phyloP scores from a whole-genome alignment of 2,888 invertebrate genomes.

The Cryptosula pallasiana region DNA sequence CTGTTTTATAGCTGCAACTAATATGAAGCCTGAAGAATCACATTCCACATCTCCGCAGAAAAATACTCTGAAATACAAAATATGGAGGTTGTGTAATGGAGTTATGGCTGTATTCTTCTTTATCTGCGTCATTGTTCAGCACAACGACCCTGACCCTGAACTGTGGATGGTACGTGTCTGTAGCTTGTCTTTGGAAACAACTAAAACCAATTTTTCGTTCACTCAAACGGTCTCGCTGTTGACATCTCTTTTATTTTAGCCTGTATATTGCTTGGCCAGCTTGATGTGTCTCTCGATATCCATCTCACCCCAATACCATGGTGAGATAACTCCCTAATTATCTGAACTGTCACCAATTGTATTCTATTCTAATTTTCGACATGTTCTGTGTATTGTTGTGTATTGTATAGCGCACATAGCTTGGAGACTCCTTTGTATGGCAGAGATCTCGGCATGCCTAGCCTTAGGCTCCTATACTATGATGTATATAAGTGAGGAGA shows the following conservation, averaged over 20 bases:
- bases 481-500: conserved; percentile 14
- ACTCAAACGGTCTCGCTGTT: no score
- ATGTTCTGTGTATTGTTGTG: no score
- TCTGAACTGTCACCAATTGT: no score
- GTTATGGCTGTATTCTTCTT: conserved; percentile 3
- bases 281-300: neutral
- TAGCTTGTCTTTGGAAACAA: no score
- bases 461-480: conserved; percentile 1
- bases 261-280: neutral
- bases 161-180: conserved; percentile 18
- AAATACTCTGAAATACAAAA: neutral
- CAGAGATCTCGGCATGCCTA: neutral
- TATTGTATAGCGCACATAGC: neutral
- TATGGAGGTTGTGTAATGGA: conserved; percentile 6
- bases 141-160: conserved; percentile 19
- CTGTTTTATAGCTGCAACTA: no score
- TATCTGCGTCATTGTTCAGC: neutral
- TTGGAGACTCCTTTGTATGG: neutral
- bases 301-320: neutral
- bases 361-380: neutral
- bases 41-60: neutral
- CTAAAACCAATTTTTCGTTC: no score
- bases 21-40: neutral
- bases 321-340: no score
- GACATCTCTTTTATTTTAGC: no score